A percentile compares a stretch with the other conserved stretches of the same genome.
phyloP scores from a whole-genome alignment of 2,113 vertebrate species.

The Phasianus colchicus region DNA sequence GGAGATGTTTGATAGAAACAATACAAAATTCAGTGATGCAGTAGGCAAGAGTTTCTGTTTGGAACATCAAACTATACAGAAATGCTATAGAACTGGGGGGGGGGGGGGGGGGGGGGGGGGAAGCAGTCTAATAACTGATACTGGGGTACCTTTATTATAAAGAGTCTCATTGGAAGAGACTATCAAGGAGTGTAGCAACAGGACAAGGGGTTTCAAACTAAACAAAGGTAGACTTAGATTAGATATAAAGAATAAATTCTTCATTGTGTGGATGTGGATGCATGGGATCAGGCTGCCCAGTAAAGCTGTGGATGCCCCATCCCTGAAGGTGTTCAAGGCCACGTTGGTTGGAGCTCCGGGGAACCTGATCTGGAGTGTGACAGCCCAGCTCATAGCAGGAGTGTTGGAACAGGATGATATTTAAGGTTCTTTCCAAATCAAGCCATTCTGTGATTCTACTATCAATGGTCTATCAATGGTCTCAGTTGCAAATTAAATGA shows the following conservation, averaged over 20 bases:
- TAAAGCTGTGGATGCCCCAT: background rate
- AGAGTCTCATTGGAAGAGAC: background rate
- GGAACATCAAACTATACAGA: background rate
- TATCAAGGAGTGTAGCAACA: background rate
- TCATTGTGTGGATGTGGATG: background rate
- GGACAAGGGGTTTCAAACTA: background rate
- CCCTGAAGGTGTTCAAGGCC: background rate
- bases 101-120: no score
- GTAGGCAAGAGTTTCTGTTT: background rate
- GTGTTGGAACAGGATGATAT: background rate
- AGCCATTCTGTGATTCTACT: background rate
- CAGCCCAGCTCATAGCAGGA: background rate
- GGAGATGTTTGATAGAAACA: background rate
- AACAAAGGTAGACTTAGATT: background rate
- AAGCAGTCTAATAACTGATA: background rate
- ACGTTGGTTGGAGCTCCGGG: background rate
- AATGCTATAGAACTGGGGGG: background rate
- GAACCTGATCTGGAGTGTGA: background rate
- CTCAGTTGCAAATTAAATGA: background rate
- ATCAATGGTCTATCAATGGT: background rate
- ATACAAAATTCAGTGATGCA: background rate
- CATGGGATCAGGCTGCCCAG: background rate
- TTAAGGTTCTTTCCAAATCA: background rate
- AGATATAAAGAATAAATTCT: background rate
- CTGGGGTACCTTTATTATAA: background rate